A percentile compares a stretch with the other conserved stretches of the same genome.
These are phyloP conservation scores for Zaprionus nigranus DNA, from an alignment of 1,140 invertebrate species.

Conservation along the genomic window DNA sequence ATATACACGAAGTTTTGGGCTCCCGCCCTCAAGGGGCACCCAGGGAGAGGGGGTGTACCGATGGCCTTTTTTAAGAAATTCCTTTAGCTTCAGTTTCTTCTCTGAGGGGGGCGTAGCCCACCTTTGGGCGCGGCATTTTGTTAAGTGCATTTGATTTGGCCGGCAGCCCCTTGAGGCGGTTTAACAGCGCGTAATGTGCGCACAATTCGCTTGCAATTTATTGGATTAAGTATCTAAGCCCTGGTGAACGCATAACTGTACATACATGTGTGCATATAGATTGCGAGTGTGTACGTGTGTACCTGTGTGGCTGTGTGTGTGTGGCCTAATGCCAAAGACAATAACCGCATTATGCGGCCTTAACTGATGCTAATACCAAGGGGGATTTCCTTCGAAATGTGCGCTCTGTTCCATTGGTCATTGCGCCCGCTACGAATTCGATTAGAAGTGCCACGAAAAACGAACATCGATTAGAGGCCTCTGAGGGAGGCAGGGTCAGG, in stretches of 20 bases:
- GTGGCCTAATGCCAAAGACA: slow-evolving; percentile 51
- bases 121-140: slow-evolving; percentile 61
- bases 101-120: slow-evolving; percentile 39
- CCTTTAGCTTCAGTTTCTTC: slow-evolving; percentile 24
- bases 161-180: slow-evolving; percentile 44
- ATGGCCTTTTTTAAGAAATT: slow-evolving; percentile 53
- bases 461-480: slow-evolving; percentile 35
- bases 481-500: neutral
- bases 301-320: neutral
- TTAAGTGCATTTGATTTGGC: slow-evolving; percentile 81
- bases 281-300: neutral
- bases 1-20: slow-evolving; percentile 44
- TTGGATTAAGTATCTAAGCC: slow-evolving; percentile 63
- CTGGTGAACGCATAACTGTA: slow-evolving; percentile 17
- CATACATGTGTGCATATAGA: slow-evolving; percentile 10
- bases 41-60: slow-evolving; percentile 15
- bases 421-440: slow-evolving; percentile 45
- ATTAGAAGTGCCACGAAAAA: slow-evolving; percentile 52
- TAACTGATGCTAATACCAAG: slow-evolving; percentile 26
- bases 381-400: slow-evolving; percentile 20
- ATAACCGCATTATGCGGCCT: slow-evolving; percentile 70
- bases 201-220: slow-evolving; percentile 65
- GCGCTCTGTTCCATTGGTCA: slow-evolving; percentile 44
- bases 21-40: slow-evolving; percentile 20
- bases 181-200: slow-evolving; percentile 57